Conservation (phyloP, 2,113 vertebrate species). For the Gobiocypris rarus region DNA sequence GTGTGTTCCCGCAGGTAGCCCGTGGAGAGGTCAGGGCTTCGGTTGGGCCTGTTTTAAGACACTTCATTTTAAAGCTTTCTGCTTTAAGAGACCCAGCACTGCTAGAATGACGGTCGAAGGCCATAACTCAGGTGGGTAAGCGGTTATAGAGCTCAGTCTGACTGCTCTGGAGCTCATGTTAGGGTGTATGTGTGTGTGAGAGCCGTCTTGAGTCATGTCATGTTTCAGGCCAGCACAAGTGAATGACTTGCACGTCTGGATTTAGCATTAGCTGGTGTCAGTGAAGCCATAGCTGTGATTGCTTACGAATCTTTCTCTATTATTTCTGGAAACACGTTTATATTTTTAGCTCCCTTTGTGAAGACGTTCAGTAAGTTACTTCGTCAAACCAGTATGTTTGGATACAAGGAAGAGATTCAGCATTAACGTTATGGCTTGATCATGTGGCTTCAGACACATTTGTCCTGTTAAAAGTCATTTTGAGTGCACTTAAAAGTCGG, state of each 20-base stretch:
- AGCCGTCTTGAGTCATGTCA: slow-evolving; percentile 54
- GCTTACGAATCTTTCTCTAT: not conserved
- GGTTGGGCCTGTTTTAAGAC: slow-evolving; percentile 43
- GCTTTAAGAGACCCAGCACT: not conserved
- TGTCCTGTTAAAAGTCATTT: slow-evolving; percentile 8
- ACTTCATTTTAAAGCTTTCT: slow-evolving; percentile 1
- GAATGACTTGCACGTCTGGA: slow-evolving; percentile 63
- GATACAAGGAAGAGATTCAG: slow-evolving; percentile 22
- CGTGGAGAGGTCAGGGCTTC: slow-evolving; percentile 43
- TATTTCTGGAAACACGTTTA: not conserved
- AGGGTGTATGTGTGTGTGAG: slow-evolving; percentile 15
- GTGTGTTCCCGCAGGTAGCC: slow-evolving; percentile 46
- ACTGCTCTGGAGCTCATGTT: slow-evolving; percentile 27
- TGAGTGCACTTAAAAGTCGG: not conserved
- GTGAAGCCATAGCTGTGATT: slow-evolving; percentile 26
- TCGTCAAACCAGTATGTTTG: not conserved
- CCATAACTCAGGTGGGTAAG: not conserved
- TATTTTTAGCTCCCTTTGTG: slow-evolving; percentile 5
- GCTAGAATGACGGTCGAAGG: not conserved
- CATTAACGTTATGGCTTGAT: not conserved
- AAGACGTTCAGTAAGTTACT: not conserved
- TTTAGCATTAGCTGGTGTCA: slow-evolving; percentile 49
- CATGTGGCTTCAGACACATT: slow-evolving; percentile 12
- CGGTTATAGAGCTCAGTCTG: slow-evolving; percentile 10
- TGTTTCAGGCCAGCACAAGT: slow-evolving; percentile 47